phyloP scores from a whole-genome alignment of 2,113 vertebrate genomes.

The Nothobranchius furzeri region DNA sequence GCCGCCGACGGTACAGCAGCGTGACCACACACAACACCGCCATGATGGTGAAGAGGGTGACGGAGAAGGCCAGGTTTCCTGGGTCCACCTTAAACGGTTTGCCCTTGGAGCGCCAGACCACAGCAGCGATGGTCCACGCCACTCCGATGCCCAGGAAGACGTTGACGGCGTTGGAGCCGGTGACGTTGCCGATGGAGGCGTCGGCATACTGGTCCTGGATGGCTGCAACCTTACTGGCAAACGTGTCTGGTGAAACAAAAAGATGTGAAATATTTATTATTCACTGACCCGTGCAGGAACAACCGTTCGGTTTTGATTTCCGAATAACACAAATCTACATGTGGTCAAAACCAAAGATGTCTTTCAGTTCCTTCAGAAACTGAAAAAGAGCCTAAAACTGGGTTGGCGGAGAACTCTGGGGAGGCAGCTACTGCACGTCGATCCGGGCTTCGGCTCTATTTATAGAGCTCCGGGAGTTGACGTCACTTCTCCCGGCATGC shows the following conservation, averaged over 20 bases:
- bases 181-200: constrained; percentile 85
- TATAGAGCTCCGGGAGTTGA: constrained; percentile 11
- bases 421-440: constrained; percentile 31
- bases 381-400: constrained; percentile 12
- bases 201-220: constrained; percentile 87
- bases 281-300: no score
- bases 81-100: constrained; percentile 77
- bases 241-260: constrained; percentile 73
- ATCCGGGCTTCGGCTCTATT: constrained; percentile 43
- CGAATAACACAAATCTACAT: not conserved
- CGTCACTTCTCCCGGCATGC: no score
- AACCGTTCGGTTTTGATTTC: not conserved
- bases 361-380: not conserved
- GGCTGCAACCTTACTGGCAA: constrained; percentile 85
- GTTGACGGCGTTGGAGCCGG: constrained; percentile 85
- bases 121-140: constrained; percentile 84
- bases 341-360: no score
- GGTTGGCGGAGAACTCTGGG: constrained; percentile 32
- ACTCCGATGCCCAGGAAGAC: constrained; percentile 86
- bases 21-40: constrained; percentile 71
- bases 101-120: constrained; percentile 80
- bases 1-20: constrained; percentile 81
- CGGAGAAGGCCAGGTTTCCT: constrained; percentile 84
- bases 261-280: not conserved
- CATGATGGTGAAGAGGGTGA: constrained; percentile 83